Base-by-base conservation (phyloP, 2,113 vertebrate species). In the Chlamydotis undulata region DNA sequence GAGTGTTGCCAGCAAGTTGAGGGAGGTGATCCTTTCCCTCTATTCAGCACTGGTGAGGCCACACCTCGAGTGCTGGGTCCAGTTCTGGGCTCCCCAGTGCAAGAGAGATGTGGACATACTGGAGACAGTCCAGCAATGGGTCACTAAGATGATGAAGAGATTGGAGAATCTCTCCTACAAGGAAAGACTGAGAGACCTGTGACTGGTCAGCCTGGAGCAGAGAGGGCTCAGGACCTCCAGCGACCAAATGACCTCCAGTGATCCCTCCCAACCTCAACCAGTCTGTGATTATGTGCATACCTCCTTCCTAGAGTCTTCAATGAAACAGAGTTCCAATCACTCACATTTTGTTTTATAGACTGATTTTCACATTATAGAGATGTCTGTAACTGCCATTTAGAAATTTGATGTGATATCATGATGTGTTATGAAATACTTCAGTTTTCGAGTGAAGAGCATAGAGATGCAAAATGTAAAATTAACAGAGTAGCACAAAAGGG, bases 1-100 rank as follows among this genome's bases (percentile, higher is more conserved):
- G 8, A 64, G 4, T 3, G 13, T 3, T 70, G 7, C 31, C 63
- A 16, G 25, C 1, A 6, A 14, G 31, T 4, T 3, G 4, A 41
- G 4, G 17, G 19, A 57, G 17, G 9, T 1, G 9, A 41, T 9
- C 29, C 29, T 29, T 67, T 6, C 7, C 21, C 9, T 69, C 28
- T 4, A 0, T 19, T 52, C 63, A 76, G 35, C 21, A 6, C 29
- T 61, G 79, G 5, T 33, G 24, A 29, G 11, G 6, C 3, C 39
- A 65, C 17, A 28, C 21, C 5, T 0, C 0, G 19, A 47, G 6
- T 22, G 6, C 43, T n/a, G 6, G 5, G 15, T 35, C 35, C 41
- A 21, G 22, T 11, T 47, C 24, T 57, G 69, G 35, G 14, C 69
- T 84, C 13, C 8, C 7, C 28, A 25, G 22, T 10, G 41, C 63